phyloP scores from a whole-genome alignment of 2,113 vertebrate genomes.

The Cryptomyrus ogoouensis region DNA sequence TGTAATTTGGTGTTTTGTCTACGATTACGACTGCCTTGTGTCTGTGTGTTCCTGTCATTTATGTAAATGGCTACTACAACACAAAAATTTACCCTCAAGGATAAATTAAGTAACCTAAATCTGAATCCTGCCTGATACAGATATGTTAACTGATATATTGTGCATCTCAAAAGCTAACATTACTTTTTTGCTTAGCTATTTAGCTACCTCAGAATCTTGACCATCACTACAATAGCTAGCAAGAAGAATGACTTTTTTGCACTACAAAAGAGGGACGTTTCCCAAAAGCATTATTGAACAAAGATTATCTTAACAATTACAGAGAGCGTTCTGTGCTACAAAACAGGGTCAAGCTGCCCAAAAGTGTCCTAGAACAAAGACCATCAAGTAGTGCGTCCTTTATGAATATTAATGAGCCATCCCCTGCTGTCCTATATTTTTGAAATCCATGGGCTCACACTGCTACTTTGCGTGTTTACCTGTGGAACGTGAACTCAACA shows the following conservation, averaged over 20 bases:
- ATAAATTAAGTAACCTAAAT: neutral
- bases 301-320: neutral
- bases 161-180: neutral
- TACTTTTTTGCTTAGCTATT: neutral
- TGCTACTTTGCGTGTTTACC: neutral
- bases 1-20: neutral
- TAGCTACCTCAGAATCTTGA: neutral
- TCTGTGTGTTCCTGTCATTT: neutral
- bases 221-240: neutral
- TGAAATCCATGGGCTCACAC: neutral
- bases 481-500: neutral
- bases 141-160: neutral
- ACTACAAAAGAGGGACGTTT: neutral
- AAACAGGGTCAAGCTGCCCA: neutral
- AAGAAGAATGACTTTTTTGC: neutral
- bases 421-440: neutral
- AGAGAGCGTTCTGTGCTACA: neutral
- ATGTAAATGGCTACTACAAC: neutral
- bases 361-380: neutral
- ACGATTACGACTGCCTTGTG: neutral
- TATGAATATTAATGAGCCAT: neutral
- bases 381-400: neutral
- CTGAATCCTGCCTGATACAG: neutral
- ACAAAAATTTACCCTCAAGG: neutral
- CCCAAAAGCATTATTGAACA: neutral